phyloP scores from a whole-genome alignment of 1,140 invertebrate species.

The Periplaneta americana region DNA sequence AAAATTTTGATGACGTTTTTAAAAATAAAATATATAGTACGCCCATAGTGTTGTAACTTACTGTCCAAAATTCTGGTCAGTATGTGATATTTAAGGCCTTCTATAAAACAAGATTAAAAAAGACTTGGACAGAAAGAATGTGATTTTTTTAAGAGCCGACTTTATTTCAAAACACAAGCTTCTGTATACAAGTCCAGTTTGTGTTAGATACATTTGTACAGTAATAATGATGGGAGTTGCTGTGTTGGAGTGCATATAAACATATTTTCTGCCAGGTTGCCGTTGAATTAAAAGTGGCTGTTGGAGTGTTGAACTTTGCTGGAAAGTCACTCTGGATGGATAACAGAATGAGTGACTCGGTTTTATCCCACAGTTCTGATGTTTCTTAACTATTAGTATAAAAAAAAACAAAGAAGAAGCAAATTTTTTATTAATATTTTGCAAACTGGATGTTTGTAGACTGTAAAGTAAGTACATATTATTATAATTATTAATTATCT shows the following conservation, averaged over 20 bases:
- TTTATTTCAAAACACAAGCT: no score
- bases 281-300: no score
- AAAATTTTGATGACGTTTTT: background rate
- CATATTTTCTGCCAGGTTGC: background rate
- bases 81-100: background rate
- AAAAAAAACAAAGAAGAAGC: background rate
- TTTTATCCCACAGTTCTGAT: background rate
- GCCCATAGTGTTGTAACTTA: background rate
- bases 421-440: constrained; percentile 1
- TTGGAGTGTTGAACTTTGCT: background rate
- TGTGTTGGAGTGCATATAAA: no score
- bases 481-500: background rate
- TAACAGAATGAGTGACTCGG: background rate
- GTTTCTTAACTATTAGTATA: background rate
- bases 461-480: background rate
- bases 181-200: no score
- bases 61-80: background rate
- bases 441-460: constrained; percentile 5
- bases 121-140: background rate
- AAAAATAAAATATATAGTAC: background rate
- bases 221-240: no score
- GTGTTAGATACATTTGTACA: no score
- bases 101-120: no score
- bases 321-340: background rate
- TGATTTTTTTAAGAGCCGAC: no score